Evolutionary conservation across 2,113 vertebrate species (phyloP).

Genomic region (Triplophysa tibetana): DNA sequence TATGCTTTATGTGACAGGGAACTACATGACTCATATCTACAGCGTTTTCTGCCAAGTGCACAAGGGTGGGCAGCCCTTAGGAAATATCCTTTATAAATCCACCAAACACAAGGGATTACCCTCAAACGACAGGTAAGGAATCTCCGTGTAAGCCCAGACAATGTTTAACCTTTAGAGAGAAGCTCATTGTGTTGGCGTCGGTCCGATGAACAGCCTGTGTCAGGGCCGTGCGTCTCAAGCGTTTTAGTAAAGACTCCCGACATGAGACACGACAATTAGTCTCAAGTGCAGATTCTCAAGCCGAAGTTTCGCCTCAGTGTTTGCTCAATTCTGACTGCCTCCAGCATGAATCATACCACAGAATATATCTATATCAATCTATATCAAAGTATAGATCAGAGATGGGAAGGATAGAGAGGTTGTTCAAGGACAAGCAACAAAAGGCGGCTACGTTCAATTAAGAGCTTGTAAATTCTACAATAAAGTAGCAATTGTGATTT

Average conservation of each 20-base stretch:
- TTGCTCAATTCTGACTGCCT: neutral
- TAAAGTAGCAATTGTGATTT: neutral
- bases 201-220: slow-evolving; percentile 25
- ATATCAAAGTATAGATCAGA: neutral
- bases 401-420: neutral
- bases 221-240: neutral
- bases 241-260: slow-evolving; percentile 4
- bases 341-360: neutral
- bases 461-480: neutral
- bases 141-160: slow-evolving; percentile 25
- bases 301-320: neutral
- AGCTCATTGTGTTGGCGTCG: slow-evolving; percentile 22
- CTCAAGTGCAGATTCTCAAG: neutral
- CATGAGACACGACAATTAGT: neutral
- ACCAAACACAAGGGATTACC: slow-evolving; percentile 31
- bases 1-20: neutral
- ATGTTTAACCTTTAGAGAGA: slow-evolving; percentile 36
- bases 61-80: slow-evolving; percentile 23
- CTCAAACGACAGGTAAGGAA: slow-evolving; percentile 36
- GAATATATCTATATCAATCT: too few relatives aligned
- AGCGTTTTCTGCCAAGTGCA: slow-evolving; percentile 10
- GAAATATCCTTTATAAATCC: slow-evolving; percentile 33
- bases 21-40: slow-evolving; percentile 17
- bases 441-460: neutral
- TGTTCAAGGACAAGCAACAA: slow-evolving; percentile 2